These are phyloP conservation scores for Phodopus roborovskii DNA, from an alignment of 2,113 vertebrate species.

Conservation along the genomic window DNA sequence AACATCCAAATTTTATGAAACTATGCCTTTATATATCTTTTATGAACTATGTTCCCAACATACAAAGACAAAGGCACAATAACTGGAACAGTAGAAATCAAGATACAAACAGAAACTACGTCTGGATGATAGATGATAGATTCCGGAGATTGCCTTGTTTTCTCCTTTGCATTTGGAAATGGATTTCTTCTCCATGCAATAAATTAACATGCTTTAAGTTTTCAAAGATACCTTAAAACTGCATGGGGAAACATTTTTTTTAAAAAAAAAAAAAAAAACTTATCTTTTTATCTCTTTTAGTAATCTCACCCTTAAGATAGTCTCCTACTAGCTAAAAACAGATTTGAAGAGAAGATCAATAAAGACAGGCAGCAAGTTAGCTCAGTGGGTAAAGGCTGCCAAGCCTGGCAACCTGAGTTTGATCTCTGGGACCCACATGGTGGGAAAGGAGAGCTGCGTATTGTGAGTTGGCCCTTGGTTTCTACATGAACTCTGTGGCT, in stretches of 20 bases:
- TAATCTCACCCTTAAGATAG: background rate
- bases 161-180: constrained; percentile 7
- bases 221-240: background rate
- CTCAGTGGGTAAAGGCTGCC: background rate
- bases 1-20: background rate
- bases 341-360: background rate
- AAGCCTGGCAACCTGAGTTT: background rate
- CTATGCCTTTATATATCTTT: background rate
- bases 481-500: too few relatives aligned
- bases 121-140: background rate
- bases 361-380: background rate
- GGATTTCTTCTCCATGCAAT: background rate
- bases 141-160: background rate
- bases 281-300: background rate
- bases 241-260: background rate
- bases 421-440: too few relatives aligned
- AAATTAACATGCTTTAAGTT: background rate
- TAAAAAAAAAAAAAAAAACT: background rate
- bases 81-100: background rate
- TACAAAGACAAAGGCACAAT: background rate
- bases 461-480: background rate
- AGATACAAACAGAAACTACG: background rate
- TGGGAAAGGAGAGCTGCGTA: background rate
- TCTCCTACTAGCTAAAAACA: background rate
- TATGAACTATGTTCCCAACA: constrained; percentile 34